Conservation (phyloP, 2,888 invertebrate genomes). For the Seira ritae region DNA sequence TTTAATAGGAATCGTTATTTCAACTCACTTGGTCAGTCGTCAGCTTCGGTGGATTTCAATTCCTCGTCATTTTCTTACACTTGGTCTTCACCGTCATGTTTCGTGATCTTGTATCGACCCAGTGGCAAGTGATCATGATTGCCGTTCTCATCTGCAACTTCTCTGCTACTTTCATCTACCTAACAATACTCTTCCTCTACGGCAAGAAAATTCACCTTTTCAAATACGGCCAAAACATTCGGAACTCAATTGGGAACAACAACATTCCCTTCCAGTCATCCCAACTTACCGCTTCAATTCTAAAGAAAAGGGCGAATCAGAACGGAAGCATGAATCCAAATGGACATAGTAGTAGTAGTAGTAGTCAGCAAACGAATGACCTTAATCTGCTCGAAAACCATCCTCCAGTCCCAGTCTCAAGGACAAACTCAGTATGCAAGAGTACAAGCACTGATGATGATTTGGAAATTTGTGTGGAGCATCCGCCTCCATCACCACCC, state of each 20-base stretch:
- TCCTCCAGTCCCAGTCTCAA: conserved; percentile 42
- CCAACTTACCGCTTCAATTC: not conserved
- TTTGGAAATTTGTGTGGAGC: conserved; percentile 17
- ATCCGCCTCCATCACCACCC: not conserved
- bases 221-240: conserved; percentile 46
- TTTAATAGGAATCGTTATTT: conserved; percentile 67
- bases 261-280: conserved; percentile 14
- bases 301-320: conserved; percentile 35
- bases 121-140: conserved; percentile 53
- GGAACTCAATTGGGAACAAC: conserved; percentile 43
- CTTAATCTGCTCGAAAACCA: conserved; percentile 61
- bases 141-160: conserved; percentile 58
- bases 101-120: conserved; percentile 54
- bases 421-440: conserved; percentile 48
- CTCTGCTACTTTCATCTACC: conserved; percentile 54
- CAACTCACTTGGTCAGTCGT: conserved; percentile 62
- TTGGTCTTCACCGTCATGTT: conserved; percentile 65
- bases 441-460: conserved; percentile 48
- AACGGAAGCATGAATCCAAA: not conserved
- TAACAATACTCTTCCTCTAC: conserved; percentile 55
- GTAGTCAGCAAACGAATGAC: conserved; percentile 18
- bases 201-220: conserved; percentile 59
- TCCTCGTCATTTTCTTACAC: conserved; percentile 58
- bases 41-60: conserved; percentile 61
- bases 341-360: conserved; percentile 3